Conservation (phyloP, 2,113 vertebrate genomes). For the Forbesichthys agassizii region DNA sequence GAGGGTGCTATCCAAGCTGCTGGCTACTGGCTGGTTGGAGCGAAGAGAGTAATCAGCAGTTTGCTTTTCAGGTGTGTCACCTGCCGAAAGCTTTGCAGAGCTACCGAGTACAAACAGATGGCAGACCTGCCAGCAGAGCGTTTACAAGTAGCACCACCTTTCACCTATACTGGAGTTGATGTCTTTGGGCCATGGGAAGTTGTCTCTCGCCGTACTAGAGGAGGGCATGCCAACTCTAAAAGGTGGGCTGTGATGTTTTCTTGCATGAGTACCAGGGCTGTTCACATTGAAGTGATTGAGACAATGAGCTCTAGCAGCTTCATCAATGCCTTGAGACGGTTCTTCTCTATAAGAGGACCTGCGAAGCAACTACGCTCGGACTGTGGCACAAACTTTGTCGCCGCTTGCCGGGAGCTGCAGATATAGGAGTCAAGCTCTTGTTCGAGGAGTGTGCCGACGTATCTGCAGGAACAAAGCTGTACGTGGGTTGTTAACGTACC, state of each 20-base stretch:
- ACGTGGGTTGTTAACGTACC: no score
- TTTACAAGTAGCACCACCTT: conserved; percentile 7
- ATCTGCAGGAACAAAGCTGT: no score
- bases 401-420: no score
- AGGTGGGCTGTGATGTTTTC: no score
- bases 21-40: no score
- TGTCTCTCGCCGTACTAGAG: background rate
- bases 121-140: conserved; percentile 12
- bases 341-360: background rate
- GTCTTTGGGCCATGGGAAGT: conserved; percentile 17
- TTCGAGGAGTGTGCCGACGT: no score
- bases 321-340: background rate
- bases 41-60: no score
- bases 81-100: conserved; percentile 2
- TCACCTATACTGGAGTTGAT: conserved; percentile 6
- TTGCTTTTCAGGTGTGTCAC: background rate
- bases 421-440: no score
- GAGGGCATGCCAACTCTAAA: background rate
- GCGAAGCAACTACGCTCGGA: background rate
- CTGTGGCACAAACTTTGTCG: background rate
- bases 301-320: no score
- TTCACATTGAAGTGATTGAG: no score
- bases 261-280: no score
- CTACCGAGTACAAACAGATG: conserved; percentile 6
- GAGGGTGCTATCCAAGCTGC: no score